Evolutionary conservation across 2,888 invertebrate species (phyloP), one percentile per base, ranked within the genome.

Genomic region (Tubulanus polymorphus): DNA sequence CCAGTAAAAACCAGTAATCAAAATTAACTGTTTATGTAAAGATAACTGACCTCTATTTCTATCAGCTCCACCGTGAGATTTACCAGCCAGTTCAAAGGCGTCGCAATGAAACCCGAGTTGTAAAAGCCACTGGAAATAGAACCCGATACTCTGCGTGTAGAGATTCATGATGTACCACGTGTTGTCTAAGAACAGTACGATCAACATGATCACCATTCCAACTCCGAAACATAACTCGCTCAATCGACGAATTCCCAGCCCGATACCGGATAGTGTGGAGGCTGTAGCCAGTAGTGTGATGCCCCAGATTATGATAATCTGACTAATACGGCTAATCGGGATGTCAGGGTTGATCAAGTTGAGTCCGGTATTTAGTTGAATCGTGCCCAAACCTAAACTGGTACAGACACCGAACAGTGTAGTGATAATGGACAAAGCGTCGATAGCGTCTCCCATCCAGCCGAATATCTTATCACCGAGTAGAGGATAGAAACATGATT

Each of bases 381-480:
- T 59, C 23, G 37, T 50, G 23, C 57, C 57, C 28, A 57, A 23
- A 18, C 57, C 57, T 26, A 57, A 45, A 45, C 51, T 52, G 5
- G 57, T 59, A 29, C 50, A 51, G 20, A 57, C 57, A 27, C 57
- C 57, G 45, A 59, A 59, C 51, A 57, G 50, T n/a, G 57, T 59
- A 26, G 37, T 26, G 15, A 57, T 32, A 15, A 57, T 48, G n/a
- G 57, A 49, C 3, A 57, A 8, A 3, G 32, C 41, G 29, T 57
- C 57, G 26, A 57, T 41, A 15, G 59, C 35, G 28, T 57, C 58
- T 20, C 57, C 57, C 12, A 54, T 32, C 27, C 48, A 18, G 23
- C 57, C 57, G 26, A 28, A 48, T 28, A 59, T 51, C 37, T 37
- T 32, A 27, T 57, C 51, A 28, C 57, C 57, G 10, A 57, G 45